Evolutionary conservation across 2,797 vertebrate genomes (phyloP), one percentile per base, ranked within the genome.

Genomic region (Mastacembelus armatus): DNA sequence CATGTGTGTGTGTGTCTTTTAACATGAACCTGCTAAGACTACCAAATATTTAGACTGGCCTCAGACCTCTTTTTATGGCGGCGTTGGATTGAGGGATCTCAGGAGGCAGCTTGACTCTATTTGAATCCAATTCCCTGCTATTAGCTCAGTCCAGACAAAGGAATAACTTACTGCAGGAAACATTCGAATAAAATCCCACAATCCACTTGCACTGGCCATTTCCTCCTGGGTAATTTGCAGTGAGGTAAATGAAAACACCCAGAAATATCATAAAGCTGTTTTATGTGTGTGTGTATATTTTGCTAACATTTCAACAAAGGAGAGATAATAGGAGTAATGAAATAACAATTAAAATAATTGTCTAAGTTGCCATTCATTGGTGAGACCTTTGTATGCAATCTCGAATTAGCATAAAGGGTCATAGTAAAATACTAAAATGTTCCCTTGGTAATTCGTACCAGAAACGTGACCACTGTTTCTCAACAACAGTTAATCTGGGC

Each of bases 11-110:
- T 90, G 91, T 93, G 91, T 93, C 92, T 95, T 95, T 94, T 94
- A 95, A 93, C 93, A 86, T 92, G 93, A 92, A 93, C 91, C 94
- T 95, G 93, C 89, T 94, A 93, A 94, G 94, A 92, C 90, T 93
- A 88, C 94, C 94, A 94, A 93, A 95, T 94, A 94, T 82, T 91
- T 92, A 88, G 87, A 88, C 91, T 91, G 87, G 91, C 90, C 91
- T 91, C 86, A 90, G 92, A 91, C 88, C 89, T 88, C 80, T 87
- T 83, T 90, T 86, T 66, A 86, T 89, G 85, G 84, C 74, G 74
- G 85, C 66, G 85, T 80, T 91, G 88, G 81, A 89, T 90, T 88
- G 89, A 88, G 88, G 89, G 89, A 92, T 93, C 90, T 93, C 91
- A 79, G 91, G 91, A 91, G 90, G 89, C 90, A 89, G 89, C 83